These are phyloP conservation scores for Microctonus brassicae DNA, from an alignment of 2,888 invertebrate genomes.

Conservation along the genomic window DNA sequence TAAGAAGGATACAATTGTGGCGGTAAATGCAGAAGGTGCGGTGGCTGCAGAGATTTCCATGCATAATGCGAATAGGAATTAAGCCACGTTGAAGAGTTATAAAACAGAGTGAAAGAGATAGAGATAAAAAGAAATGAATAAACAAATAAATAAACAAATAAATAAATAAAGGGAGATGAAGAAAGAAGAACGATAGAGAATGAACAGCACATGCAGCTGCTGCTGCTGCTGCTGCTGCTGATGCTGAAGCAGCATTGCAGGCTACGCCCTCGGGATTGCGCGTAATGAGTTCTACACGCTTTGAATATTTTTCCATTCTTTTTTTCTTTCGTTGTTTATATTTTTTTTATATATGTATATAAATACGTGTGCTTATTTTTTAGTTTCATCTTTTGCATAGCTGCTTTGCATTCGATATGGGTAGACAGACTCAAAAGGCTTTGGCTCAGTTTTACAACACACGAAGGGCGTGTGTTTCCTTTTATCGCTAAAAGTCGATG, in stretches of 20 bases:
- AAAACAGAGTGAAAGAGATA: conserved; percentile 1
- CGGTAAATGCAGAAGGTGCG: conserved; percentile 29
- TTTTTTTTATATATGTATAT: conserved; percentile 41
- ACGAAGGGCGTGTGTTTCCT: conserved; percentile 20
- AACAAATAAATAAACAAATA: conserved; percentile 16
- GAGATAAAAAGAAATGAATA: conserved; percentile 2
- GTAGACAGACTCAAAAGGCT: conserved; percentile 24
- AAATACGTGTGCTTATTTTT: conserved; percentile 36
- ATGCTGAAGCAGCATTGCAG: conserved; percentile 43
- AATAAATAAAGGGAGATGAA: conserved; percentile 9
- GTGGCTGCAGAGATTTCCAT: conserved; percentile 52
- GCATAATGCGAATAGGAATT: conserved; percentile 54
- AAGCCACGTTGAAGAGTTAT: conserved; percentile 22
- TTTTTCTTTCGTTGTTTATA: conserved; percentile 38
- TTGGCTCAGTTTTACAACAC: background rate
- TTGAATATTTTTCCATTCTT: conserved; percentile 48
- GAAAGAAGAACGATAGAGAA: conserved; percentile 7
- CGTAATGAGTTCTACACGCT: conserved; percentile 63
- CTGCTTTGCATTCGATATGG: conserved; percentile 49
- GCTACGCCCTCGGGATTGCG: conserved; percentile 58
- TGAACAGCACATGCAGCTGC: conserved; percentile 44
- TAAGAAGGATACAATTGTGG: conserved; percentile 27
- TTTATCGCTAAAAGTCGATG: conserved; percentile 18
- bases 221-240: too few species aligned
- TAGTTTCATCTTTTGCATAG: conserved; percentile 25